Percentiles rank a stretch among this genome's conserved stretches.
Conservation (phyloP, 2,797 vertebrate genomes). For the Synanceia verrucosa region DNA sequence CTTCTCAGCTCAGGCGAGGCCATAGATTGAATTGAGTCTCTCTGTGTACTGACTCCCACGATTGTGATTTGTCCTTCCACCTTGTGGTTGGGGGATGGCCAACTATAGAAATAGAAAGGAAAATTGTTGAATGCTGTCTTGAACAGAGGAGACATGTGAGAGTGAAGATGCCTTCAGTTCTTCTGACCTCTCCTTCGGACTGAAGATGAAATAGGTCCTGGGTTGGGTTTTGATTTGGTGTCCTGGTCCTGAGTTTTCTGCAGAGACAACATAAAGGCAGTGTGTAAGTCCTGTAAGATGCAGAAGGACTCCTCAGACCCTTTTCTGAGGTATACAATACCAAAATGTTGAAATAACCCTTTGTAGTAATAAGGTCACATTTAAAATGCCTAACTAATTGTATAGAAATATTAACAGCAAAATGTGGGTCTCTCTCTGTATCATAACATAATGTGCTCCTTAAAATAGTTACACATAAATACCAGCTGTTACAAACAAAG, state of each 20-base stretch:
- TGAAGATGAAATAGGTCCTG: not conserved
- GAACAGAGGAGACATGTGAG: not conserved
- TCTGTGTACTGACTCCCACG: constrained; percentile 31
- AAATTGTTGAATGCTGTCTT: not conserved
- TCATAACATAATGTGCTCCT: not conserved
- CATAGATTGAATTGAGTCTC: constrained; percentile 47
- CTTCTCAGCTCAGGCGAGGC: not conserved
- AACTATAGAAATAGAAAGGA: not conserved
- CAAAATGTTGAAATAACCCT: not conserved
- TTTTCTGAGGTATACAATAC: not conserved
- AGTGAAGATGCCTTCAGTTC: not conserved
- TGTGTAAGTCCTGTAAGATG: not conserved
- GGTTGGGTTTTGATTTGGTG: not conserved
- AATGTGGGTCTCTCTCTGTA: not conserved
- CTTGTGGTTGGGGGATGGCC: not conserved
- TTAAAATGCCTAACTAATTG: accelerated
- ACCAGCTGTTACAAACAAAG: not conserved
- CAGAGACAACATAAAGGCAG: not conserved
- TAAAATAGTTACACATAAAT: not conserved
- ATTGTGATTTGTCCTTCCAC: not conserved
- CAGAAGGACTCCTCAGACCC: not conserved
- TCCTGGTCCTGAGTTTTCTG: constrained; percentile 20
- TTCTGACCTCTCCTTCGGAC: constrained; percentile 37
- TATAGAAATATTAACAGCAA: not conserved
- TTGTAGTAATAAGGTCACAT: too few relatives aligned